Base-by-base conservation (phyloP, 2,888 invertebrate species). In the Ecliptopera silaceata region DNA sequence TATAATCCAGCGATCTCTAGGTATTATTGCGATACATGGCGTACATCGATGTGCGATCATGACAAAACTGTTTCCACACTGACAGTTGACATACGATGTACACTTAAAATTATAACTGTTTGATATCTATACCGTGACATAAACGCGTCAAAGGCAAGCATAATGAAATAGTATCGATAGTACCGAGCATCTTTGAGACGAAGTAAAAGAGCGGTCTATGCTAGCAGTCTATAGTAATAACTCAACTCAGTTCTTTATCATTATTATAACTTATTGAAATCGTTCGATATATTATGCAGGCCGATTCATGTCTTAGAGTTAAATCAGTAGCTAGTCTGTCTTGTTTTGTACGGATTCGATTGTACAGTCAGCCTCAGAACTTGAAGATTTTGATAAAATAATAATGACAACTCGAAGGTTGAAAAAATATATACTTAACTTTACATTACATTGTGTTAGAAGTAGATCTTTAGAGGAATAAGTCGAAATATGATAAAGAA, bases 121-220 rank as follows among this genome's bases (percentile, higher is more conserved):
- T 42, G 39, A 26, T 57, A 18, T 31, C 15, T 41, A 15, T 47
- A 50, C 20, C 31, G 29, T 31, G n/a, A 36, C 43, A 58, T 46
- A 60, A 63, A 58, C 58, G 55, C 51, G 58, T 58, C 58, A 50
- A 11, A 32, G 39, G 53, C 50, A 22, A 38, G 45, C 56, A 56
- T 46, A 55, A 44, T 41, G 51, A 58, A 50, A 47, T 31, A 61
- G 41, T 47, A 51, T 48, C 49, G 39, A 56, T 48, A 63, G 51
- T 48, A 56, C 63, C 63, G 59, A 47, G 50, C 51, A 63, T 64
- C 64, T 64, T 67, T 65, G 49, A 62, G 59, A 53, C 59, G 41
- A 58, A 59, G 62, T 60, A 65, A 64, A 63, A 66, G 22, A 63
- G 63, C 63, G 62, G 59, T 61, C 62, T 29, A 56, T 48, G 54